Percentiles rank a stretch among this genome's conserved stretches.
These are phyloP conservation scores for Oscheius sp. DNA, from an alignment of 1,140 invertebrate species.

Conservation along the genomic window DNA sequence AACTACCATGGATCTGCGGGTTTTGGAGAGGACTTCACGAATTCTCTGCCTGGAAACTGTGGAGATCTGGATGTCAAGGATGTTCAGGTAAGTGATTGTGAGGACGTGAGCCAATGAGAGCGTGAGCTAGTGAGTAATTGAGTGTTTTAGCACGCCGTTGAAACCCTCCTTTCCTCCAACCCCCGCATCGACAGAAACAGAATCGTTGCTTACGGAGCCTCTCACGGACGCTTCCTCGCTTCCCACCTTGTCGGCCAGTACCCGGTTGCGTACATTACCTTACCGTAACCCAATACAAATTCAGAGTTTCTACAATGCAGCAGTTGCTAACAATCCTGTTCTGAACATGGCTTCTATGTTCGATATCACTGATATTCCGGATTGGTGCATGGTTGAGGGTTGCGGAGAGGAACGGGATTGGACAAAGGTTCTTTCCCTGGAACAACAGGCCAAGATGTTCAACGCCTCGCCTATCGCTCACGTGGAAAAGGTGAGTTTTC, in stretches of 20 bases:
- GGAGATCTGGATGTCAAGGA: constrained; percentile 79
- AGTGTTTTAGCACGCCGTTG: constrained; percentile 42
- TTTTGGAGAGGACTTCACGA: constrained; percentile 73
- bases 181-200: constrained; percentile 52
- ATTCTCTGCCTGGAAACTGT: constrained; percentile 73
- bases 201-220: constrained; percentile 71
- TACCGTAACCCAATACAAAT: no score
- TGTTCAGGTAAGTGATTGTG: constrained; percentile 66
- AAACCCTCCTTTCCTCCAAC: constrained; percentile 42
- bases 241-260: constrained; percentile 73
- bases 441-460: constrained; percentile 56
- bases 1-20: constrained; percentile 86
- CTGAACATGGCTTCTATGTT: constrained; percentile 69
- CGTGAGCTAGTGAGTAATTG: background rate
- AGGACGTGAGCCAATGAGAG: background rate
- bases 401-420: constrained; percentile 53
- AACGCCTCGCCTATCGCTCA: constrained; percentile 63
- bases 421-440: constrained; percentile 42
- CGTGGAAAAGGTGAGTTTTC: constrained; percentile 59
- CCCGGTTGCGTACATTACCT: no score
- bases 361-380: constrained; percentile 76
- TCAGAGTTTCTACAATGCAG: constrained; percentile 71
- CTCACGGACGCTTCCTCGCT: constrained; percentile 85
- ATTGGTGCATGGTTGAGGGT: constrained; percentile 68
- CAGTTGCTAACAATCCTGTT: constrained; percentile 77